These are phyloP conservation scores for Nysson spinosus DNA, from an alignment of 2,888 invertebrate genomes.

Conservation along the genomic window DNA sequence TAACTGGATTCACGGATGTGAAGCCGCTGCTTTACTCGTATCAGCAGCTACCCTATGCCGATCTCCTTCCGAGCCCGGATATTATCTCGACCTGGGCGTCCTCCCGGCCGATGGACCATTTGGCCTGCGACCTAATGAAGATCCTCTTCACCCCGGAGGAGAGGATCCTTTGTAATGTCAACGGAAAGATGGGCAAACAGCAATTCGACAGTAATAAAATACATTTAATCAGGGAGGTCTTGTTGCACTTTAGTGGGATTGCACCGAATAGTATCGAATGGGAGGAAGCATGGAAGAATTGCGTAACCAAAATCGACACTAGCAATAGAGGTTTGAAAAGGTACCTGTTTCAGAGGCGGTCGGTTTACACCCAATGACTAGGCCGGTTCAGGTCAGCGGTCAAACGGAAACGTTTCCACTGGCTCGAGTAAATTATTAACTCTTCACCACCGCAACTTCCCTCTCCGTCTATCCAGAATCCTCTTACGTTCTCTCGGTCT, in stretches of 20 bases:
- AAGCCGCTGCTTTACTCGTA: slow-evolving; percentile 75
- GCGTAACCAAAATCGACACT: slow-evolving; percentile 78
- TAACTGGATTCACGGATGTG: slow-evolving; percentile 70
- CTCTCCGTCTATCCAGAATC: slow-evolving; percentile 20
- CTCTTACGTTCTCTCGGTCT: slow-evolving; percentile 15
- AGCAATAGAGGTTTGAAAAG: slow-evolving; percentile 77
- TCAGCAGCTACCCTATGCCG: slow-evolving; percentile 77
- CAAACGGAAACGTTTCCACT: slow-evolving; percentile 74
- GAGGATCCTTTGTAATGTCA: slow-evolving; percentile 77
- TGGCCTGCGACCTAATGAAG: slow-evolving; percentile 78
- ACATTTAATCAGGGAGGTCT: slow-evolving; percentile 76
- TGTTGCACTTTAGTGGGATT: slow-evolving; percentile 76
- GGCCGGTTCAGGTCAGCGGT: slow-evolving; percentile 73
- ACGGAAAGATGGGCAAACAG: slow-evolving; percentile 78
- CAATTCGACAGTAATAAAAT: slow-evolving; percentile 78
- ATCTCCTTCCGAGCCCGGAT: slow-evolving; percentile 76
- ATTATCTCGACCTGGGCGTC: slow-evolving; percentile 77
- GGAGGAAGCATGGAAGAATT: slow-evolving; percentile 78
- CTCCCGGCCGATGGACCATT: slow-evolving; percentile 77
- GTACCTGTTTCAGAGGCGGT: slow-evolving; percentile 75
- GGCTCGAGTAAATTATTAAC: slow-evolving; percentile 67
- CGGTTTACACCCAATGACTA: slow-evolving; percentile 75
- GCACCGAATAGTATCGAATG: slow-evolving; percentile 74
- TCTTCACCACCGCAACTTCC: slow-evolving; percentile 16
- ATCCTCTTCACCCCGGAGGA: slow-evolving; percentile 77